phyloP scores from a whole-genome alignment of 2,113 vertebrate genomes.

The Passer domesticus region DNA sequence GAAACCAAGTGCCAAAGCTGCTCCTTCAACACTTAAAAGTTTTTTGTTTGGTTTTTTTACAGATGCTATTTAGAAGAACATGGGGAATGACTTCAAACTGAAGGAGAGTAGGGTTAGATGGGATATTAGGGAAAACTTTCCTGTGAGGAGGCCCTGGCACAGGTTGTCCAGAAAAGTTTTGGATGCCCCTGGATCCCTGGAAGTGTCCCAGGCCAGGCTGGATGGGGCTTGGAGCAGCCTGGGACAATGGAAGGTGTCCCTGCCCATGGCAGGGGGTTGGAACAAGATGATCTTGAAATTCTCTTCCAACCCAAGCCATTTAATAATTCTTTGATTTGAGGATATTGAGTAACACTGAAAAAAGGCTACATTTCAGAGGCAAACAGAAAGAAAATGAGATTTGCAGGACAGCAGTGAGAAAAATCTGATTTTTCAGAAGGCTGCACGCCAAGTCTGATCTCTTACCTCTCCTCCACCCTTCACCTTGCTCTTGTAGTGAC shows the following conservation, averaged over 20 bases:
- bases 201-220: accelerated
- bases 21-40: background rate
- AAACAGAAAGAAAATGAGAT: background rate
- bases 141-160: background rate
- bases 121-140: background rate
- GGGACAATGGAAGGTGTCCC: background rate
- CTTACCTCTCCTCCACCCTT: background rate
- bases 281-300: background rate
- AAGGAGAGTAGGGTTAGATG: background rate
- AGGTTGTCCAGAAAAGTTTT: background rate
- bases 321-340: background rate
- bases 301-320: background rate
- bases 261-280: background rate
- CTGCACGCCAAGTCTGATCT: background rate
- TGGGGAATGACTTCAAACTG: background rate
- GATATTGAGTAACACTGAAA: background rate
- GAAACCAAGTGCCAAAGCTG: background rate
- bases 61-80: background rate
- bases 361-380: background rate
- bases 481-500: background rate
- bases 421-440: background rate
- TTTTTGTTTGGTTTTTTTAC: too few species aligned
- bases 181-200: background rate
- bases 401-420: background rate
- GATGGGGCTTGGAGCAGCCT: background rate